A percentile compares a stretch with the other conserved stretches of the same genome.
Conservation (phyloP, 1,140 invertebrate species). For the Drosophila pseudoobscura region DNA sequence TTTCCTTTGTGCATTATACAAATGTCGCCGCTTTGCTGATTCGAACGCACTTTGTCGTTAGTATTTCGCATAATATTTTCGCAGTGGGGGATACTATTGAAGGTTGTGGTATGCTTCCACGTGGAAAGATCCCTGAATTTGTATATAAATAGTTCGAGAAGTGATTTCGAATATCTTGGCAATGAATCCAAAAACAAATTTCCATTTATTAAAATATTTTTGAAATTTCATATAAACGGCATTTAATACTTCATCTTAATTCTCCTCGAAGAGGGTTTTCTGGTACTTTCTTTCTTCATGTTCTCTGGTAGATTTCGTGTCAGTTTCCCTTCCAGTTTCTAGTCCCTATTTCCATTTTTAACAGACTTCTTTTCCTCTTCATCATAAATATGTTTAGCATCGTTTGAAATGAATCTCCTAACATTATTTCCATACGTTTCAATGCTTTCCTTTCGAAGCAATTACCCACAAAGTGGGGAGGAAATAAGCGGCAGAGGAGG, state of each 20-base stretch:
- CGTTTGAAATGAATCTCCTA: slow-evolving; percentile 23
- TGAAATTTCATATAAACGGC: too few relatives aligned
- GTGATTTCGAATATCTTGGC: too few relatives aligned
- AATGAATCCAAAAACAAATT: too few relatives aligned
- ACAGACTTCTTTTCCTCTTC: too few relatives aligned
- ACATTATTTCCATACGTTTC: slow-evolving; percentile 23
- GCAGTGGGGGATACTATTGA: not conserved
- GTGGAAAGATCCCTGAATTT: not conserved
- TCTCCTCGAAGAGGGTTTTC: too few relatives aligned
- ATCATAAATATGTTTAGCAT: not conserved
- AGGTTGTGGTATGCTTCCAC: not conserved
- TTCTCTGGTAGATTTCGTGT: not conserved
- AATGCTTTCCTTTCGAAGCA: slow-evolving; percentile 5
- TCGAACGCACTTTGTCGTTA: slow-evolving; percentile 10
- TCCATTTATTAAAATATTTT: too few relatives aligned
- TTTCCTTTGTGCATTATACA: slow-evolving; percentile 24
- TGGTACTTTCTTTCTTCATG: not conserved
- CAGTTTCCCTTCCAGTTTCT: too few relatives aligned
- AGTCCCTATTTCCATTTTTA: not conserved
- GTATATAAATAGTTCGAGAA: too few relatives aligned
- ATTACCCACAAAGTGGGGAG: slow-evolving; percentile 16
- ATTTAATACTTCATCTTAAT: too few relatives aligned
- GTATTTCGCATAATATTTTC: not conserved
- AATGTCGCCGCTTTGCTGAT: slow-evolving; percentile 16
- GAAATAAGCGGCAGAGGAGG: slow-evolving; percentile 10